A percentile compares a stretch with the other conserved stretches of the same genome.
These are phyloP conservation scores for Tricholaema leucomelas DNA, from an alignment of 2,113 vertebrate genomes.

Conservation along the genomic window DNA sequence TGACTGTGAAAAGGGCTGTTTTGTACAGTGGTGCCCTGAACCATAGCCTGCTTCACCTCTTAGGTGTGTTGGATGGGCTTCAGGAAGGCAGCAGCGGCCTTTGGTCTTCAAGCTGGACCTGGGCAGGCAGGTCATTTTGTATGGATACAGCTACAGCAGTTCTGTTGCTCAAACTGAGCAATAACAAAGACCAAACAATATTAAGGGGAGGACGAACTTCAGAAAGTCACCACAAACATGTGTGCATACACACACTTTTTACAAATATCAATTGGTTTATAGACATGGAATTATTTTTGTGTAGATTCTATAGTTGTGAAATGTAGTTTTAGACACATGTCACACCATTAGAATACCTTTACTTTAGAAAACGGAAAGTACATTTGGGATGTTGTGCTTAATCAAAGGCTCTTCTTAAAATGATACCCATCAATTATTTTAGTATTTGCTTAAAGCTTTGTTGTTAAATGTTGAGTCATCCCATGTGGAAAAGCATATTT, in stretches of 20 bases:
- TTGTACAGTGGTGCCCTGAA: accelerated
- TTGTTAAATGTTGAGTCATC: neutral
- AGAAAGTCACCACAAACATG: neutral
- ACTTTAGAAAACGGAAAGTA: neutral
- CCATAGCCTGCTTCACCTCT: neutral
- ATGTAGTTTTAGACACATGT: neutral
- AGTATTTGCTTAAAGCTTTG: neutral
- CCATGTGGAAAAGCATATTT: neutral
- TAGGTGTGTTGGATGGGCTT: neutral
- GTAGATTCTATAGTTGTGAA: neutral
- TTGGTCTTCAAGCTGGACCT: neutral
- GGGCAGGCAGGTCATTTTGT: accelerated
- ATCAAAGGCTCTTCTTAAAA: neutral
- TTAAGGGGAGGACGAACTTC: neutral
- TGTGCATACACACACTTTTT: accelerated
- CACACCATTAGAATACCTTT: neutral
- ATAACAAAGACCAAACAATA: neutral
- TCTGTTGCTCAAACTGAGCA: neutral
- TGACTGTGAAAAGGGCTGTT: neutral
- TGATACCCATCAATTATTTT: neutral
- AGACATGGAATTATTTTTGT: neutral
- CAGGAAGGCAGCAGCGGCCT: neutral
- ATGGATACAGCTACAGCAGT: neutral
- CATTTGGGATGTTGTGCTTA: neutral
- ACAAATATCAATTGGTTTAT: neutral